phyloP scores from a whole-genome alignment of 2,888 invertebrate species.

The Noctua janthe region DNA sequence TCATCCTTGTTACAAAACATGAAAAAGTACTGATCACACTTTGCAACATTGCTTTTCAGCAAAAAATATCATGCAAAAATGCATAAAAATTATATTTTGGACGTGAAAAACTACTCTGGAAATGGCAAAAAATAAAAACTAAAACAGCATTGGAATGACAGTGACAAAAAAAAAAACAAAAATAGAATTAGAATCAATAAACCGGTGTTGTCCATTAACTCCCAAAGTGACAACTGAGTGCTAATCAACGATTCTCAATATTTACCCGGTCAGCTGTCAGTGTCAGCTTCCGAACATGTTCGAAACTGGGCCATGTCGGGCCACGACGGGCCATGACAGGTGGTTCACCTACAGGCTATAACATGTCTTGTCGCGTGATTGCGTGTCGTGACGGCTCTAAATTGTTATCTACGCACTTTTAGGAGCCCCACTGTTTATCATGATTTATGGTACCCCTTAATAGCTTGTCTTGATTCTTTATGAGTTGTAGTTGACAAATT shows the following conservation, averaged over 20 bases:
- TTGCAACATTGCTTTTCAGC: not conserved
- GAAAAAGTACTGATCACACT: not conserved
- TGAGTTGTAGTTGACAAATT: slow-evolving; percentile 53
- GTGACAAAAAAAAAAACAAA: not conserved
- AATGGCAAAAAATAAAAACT: not conserved
- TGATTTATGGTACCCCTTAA: slow-evolving; percentile 79
- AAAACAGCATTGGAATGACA: not conserved
- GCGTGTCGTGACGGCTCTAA: slow-evolving; percentile 75
- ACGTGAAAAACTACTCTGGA: not conserved
- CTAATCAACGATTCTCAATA: slow-evolving; percentile 48
- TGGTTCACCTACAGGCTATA: slow-evolving; percentile 60
- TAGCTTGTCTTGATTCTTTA: slow-evolving; percentile 66
- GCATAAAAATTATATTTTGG: too few species aligned
- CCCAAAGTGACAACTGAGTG: slow-evolving; percentile 21
- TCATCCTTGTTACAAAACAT: not conserved
- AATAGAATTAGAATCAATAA: slow-evolving; percentile 1
- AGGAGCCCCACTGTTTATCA: slow-evolving; percentile 72
- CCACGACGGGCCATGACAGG: slow-evolving; percentile 38
- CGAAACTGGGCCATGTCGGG: slow-evolving; percentile 46
- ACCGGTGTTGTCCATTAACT: not conserved
- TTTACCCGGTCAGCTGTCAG: slow-evolving; percentile 31
- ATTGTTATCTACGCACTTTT: slow-evolving; percentile 83
- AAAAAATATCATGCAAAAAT: not conserved
- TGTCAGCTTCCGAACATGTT: slow-evolving; percentile 52
- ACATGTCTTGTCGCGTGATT: slow-evolving; percentile 78